Conservation (phyloP, 2,888 invertebrate genomes). For the Furcula furcula region DNA sequence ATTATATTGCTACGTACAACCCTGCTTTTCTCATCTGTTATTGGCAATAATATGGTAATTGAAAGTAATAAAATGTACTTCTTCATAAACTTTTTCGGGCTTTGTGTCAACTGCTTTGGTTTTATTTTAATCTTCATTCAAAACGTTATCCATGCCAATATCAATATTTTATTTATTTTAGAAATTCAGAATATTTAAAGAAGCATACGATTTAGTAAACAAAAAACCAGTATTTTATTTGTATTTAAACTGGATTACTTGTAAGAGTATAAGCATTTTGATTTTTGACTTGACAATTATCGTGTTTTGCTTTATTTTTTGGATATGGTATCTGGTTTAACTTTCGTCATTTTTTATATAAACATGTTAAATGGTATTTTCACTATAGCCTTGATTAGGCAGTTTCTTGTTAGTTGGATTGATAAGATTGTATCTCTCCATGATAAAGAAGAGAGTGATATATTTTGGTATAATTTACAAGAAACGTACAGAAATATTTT, state of each 20-base stretch:
- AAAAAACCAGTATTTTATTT: constrained; percentile 1
- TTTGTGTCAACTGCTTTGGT: background rate
- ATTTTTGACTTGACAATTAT: background rate
- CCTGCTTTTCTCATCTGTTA: no score
- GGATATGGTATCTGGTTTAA: constrained; percentile 1
- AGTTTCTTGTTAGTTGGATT: constrained; percentile 4
- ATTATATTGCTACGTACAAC: background rate
- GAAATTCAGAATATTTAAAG: constrained; percentile 13
- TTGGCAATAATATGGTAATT: background rate
- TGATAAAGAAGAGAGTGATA: background rate
- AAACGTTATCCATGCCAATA: background rate
- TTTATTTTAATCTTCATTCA: constrained; percentile 2
- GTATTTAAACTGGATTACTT: constrained; percentile 12
- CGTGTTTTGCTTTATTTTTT: background rate
- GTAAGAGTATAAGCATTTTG: background rate
- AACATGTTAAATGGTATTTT: constrained; percentile 8
- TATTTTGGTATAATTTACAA: background rate
- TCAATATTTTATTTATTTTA: constrained; percentile 9
- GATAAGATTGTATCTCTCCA: background rate
- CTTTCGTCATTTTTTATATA: constrained; percentile 6
- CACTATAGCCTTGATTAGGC: constrained; percentile 4
- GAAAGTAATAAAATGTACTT: background rate
- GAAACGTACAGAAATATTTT: constrained; percentile 2
- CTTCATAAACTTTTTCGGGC: background rate
- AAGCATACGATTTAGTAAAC: constrained; percentile 2